Conservation (phyloP, 1,140 invertebrate genomes). For the Lutraria rhynchaena region DNA sequence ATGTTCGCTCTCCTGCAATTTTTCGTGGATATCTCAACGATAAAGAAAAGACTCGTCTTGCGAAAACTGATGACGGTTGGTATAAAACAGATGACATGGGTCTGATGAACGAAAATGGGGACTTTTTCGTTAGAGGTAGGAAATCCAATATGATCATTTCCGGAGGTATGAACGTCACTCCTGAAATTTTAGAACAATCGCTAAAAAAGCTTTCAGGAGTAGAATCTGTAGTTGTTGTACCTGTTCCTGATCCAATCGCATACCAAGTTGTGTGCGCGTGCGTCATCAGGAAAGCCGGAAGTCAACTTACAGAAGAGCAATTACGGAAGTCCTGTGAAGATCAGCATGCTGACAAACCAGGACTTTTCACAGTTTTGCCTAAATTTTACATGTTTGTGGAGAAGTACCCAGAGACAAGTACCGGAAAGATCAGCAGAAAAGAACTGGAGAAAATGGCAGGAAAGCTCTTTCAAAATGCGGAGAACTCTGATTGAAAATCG, state of each 20-base stretch:
- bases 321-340: conserved; percentile 4
- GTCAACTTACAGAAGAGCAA: background rate
- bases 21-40: conserved; percentile 87
- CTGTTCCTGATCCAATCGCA: conserved; percentile 41
- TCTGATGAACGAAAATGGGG: conserved; percentile 60
- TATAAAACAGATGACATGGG: conserved; percentile 81
- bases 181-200: conserved; percentile 36
- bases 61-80: conserved; percentile 81
- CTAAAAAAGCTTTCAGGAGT: conserved; percentile 13
- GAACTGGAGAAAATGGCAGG: conserved; percentile 4
- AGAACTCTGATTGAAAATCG: no score
- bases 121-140: conserved; percentile 48
- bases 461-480: no score
- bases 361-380: conserved; percentile 32
- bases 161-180: conserved; percentile 52
- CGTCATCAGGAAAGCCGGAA: background rate
- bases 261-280: conserved; percentile 47
- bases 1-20: conserved; percentile 45
- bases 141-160: conserved; percentile 52
- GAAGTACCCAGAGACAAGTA: conserved; percentile 12
- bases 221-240: conserved; percentile 41
- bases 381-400: conserved; percentile 24
- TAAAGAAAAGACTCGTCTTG: conserved; percentile 79
- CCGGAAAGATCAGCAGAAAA: conserved; percentile 27
- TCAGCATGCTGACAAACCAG: conserved; percentile 6